phyloP scores from a whole-genome alignment of 2,113 vertebrate species.

The Brachirus orientalis region DNA sequence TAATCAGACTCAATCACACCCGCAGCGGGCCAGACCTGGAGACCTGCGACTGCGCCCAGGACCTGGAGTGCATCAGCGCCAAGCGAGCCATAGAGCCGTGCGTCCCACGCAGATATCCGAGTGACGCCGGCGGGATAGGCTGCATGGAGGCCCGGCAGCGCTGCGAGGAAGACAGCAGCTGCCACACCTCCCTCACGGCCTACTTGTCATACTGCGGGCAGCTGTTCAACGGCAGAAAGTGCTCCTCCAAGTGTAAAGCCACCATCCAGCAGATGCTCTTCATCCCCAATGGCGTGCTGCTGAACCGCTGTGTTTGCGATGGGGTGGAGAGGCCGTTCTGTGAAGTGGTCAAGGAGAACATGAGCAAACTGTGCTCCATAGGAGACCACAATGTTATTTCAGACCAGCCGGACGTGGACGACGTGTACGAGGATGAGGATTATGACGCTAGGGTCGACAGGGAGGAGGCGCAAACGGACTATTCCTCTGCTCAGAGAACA shows the following conservation, averaged over 20 bases:
- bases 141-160: conserved; percentile 84
- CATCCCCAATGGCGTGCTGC: conserved; percentile 77
- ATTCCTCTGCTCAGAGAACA: conserved; percentile 39
- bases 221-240: conserved; percentile 85
- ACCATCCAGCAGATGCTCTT: conserved; percentile 83
- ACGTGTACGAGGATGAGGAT: conserved; percentile 80
- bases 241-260: conserved; percentile 77
- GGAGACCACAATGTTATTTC: conserved; percentile 62
- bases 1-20: conserved; percentile 82
- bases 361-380: conserved; percentile 81
- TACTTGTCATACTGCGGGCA: conserved; percentile 85
- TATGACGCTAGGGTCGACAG: conserved; percentile 69
- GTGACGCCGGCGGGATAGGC: conserved; percentile 75
- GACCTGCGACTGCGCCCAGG: conserved; percentile 80
- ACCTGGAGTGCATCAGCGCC: conserved; percentile 72
- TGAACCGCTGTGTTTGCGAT: conserved; percentile 84
- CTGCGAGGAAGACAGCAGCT: conserved; percentile 80
- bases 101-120: conserved; percentile 77
- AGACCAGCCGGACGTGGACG: conserved; percentile 71
- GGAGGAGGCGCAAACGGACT: conserved; percentile 47
- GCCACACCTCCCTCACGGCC: conserved; percentile 76
- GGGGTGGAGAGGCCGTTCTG: conserved; percentile 85
- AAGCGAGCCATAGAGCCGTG: conserved; percentile 84
- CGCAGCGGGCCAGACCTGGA: conserved; percentile 79
- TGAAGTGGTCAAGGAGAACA: conserved; percentile 86